These are phyloP conservation scores for Chauna torquata DNA, from an alignment of 2,113 vertebrate species.

Conservation along the genomic window DNA sequence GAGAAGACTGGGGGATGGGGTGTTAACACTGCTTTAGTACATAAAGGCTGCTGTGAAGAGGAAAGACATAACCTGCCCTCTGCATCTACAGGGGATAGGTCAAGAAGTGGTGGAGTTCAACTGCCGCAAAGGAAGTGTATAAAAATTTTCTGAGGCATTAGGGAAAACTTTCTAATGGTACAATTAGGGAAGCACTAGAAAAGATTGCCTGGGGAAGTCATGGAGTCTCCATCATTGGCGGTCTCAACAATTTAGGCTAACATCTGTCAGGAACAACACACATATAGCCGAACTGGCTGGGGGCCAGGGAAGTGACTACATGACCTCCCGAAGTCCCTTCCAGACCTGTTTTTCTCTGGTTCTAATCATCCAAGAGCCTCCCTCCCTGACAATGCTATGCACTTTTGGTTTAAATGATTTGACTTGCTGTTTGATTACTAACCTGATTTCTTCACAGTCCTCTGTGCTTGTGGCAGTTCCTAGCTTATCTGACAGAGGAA, in stretches of 20 bases:
- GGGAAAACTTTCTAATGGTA: conserved; percentile 64
- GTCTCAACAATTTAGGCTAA: conserved; percentile 46
- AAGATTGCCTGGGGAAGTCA: conserved; percentile 59
- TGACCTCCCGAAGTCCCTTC: conserved; percentile 47
- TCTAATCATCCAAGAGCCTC: conserved; percentile 5
- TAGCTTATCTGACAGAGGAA: neutral
- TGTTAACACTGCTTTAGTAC: neutral
- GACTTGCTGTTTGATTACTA: neutral
- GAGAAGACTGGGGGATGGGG: neutral
- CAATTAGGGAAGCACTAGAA: conserved; percentile 59
- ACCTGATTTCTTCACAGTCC: neutral
- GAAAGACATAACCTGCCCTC: conserved; percentile 43
- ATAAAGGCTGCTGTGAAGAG: conserved; percentile 16
- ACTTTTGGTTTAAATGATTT: neutral
- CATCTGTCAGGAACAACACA: conserved; percentile 50
- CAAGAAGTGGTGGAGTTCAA: conserved; percentile 52
- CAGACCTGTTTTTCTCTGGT: conserved; percentile 36
- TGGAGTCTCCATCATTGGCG: conserved; percentile 12
- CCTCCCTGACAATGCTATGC: neutral
- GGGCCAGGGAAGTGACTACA: conserved; percentile 51
- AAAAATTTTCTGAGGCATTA: conserved; percentile 65
- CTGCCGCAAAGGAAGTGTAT: conserved; percentile 56
- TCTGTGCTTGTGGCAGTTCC: neutral
- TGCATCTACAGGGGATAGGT: conserved; percentile 54
- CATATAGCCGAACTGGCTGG: conserved; percentile 24